Base-by-base conservation (phyloP, 1,140 invertebrate species). In the Venturia canescens region DNA sequence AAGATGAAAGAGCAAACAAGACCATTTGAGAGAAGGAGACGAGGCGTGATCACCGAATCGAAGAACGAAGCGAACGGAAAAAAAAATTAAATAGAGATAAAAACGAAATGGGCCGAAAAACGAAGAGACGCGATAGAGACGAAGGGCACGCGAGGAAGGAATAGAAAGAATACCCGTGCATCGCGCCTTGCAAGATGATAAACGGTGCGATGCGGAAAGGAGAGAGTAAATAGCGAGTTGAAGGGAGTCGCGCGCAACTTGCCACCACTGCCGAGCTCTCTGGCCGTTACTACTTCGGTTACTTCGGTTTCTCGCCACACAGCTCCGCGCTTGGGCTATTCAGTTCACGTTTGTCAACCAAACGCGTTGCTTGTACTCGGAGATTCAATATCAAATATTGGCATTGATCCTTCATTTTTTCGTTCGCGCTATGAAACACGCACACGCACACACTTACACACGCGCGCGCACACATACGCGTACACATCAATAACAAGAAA, bases 301-400 rank as follows among this genome's bases (percentile, higher is more conserved):
- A 23, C 53, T 57, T 57, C 53, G 53, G 53, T 57, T 23, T 23
- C 53, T 57, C 53, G 21, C 53, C 53, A 57, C 53, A 57, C 53
- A 57, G 18, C 21, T 3, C 53, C 15, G 53, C 53, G 53, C 2
- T 57, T 57, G 5, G 6, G 21, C 53, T 57, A 57, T 57, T 23
- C 53, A 57, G 53, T 57, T 57, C 53, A 57, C 53, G 53, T 57
- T 57, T 57, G 53, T 57, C 53, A 57, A 57, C 53, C 53, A 23
- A 57, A 57, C 53, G 53, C 53, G 53, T 57, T 23, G 21, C 18
- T 57, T 57, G 53, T 57, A 57, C 21, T 57, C 53, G n/a, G 9
- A 57, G 15, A 1, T n/a, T 57, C 18, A n/a, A 11, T 44, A 6
- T 9, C 53, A 57, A 57, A 57, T 57, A 57, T 57, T 57, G 18